phyloP scores from a whole-genome alignment of 1,140 invertebrate species.

The Drosophila triauraria region DNA sequence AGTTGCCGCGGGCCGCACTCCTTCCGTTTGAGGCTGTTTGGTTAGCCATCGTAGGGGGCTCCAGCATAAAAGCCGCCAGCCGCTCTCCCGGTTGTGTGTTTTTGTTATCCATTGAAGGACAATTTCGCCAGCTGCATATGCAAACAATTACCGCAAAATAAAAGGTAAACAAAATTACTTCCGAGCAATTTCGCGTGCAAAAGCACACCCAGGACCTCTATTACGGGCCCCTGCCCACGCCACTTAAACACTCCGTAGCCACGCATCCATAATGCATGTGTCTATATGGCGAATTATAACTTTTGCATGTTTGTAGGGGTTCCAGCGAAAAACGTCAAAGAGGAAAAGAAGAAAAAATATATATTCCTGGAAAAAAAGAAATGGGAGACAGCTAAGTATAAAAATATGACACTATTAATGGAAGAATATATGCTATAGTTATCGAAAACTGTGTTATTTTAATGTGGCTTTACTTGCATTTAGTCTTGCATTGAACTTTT shows the following conservation, averaged over 20 bases:
- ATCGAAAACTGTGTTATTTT: too few relatives aligned
- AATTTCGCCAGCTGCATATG: slow-evolving; percentile 77
- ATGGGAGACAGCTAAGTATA: neutral
- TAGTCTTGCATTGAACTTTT: too few relatives aligned
- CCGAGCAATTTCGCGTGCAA: slow-evolving; percentile 74
- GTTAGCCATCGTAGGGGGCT: slow-evolving; percentile 20
- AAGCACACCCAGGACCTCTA: slow-evolving; percentile 48
- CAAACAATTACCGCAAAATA: slow-evolving; percentile 81
- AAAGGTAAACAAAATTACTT: slow-evolving; percentile 83
- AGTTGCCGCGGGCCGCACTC: slow-evolving; percentile 22
- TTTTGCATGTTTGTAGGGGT: slow-evolving; percentile 34
- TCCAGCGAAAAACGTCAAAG: neutral
- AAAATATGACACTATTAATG: neutral
- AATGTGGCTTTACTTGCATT: neutral
- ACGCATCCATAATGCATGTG: slow-evolving; percentile 54
- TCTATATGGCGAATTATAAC: slow-evolving; percentile 63
- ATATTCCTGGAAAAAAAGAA: slow-evolving; percentile 1
- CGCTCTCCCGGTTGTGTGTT: slow-evolving; percentile 31
- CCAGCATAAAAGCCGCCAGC: slow-evolving; percentile 2
- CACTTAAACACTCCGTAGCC: slow-evolving; percentile 3
- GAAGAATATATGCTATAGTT: neutral
- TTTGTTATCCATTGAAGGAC: slow-evolving; percentile 65
- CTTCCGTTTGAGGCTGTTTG: slow-evolving; percentile 55
- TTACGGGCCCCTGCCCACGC: neutral
- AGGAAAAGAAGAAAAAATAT: neutral